Evolutionary conservation across 1,140 invertebrate genomes (phyloP).

Genomic region (Pteromalus puparum): DNA sequence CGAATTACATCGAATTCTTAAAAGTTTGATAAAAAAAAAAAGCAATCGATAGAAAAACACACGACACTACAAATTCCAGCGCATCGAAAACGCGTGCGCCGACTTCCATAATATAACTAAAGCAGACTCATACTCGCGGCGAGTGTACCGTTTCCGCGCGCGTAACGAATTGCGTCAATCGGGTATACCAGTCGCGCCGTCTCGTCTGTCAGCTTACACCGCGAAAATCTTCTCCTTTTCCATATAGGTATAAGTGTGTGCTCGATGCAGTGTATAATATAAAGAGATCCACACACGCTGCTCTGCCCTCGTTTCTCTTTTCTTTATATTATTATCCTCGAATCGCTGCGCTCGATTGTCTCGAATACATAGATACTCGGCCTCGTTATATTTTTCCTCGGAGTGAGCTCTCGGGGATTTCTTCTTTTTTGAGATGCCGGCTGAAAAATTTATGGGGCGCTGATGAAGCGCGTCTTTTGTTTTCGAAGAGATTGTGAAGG

Average conservation of each 20-base stretch:
- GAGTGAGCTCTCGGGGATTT: neutral
- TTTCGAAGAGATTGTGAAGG: neutral
- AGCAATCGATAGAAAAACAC: no score
- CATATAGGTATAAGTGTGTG: no score
- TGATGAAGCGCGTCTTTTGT: neutral
- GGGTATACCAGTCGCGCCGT: conserved; percentile 50
- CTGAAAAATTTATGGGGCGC: neutral
- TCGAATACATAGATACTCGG: neutral
- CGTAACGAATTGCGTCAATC: conserved; percentile 50
- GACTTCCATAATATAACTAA: no score
- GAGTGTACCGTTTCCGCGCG: neutral
- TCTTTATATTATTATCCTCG: conserved; percentile 1
- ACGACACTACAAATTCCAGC: no score
- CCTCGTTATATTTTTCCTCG: conserved; percentile 15
- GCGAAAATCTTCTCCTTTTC: conserved; percentile 11
- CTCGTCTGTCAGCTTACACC: conserved; percentile 53
- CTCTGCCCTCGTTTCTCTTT: conserved; percentile 22
- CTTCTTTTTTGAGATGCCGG: neutral
- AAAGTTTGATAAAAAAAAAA: no score
- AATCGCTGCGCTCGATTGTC: conserved; percentile 5
- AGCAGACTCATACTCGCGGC: neutral
- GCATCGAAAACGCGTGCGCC: no score
- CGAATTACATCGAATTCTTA: no score
- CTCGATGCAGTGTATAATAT: neutral
- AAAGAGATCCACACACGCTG: neutral